Base-by-base conservation (phyloP, 2,888 invertebrate species). In the Lithosia quadra region DNA sequence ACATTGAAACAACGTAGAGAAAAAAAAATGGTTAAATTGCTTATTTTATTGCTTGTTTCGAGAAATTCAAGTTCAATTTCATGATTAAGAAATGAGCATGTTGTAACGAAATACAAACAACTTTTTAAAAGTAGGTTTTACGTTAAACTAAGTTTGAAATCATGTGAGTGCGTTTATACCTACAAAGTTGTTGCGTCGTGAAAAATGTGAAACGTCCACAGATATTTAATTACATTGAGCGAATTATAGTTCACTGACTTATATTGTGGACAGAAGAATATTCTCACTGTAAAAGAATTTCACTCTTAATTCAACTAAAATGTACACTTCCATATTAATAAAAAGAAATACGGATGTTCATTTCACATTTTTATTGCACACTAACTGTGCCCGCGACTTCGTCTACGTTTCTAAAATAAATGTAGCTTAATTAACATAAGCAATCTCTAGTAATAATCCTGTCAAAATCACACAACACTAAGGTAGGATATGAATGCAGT, bases 1-100 rank as follows among this genome's bases (percentile, higher is more conserved):
- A 43, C 43, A 43, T 18, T 43, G 43, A 43, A 43, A 43, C 7
- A 49, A n/a, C n/a, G 49, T 43, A 55, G 11, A 21, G n/a, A 56
- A 22, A 56, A 22, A 56, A 15, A 21, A 0, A 13, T 13, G 4
- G 55, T 56, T 24, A 56, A 56, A 22, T 24, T 24, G 24, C 24
- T 49, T 49, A 49, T n/a, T n/a, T 49, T 49, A 49, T 49, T 49
- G 49, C 49, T 49, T 49, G 49, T 64, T 59, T 68, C 28, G 15
- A 39, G n/a, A 7, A n/a, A 34, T 57, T 55, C 39, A 28, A 43
- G 24, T 57, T 24, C 43, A 28, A 43, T 43, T 28, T 24, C 15
- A n/a, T 39, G 43, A 22, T 39, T 24, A 28, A 57, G 24, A 57
- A 57, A 57, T 28, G 18, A 13, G 15, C 57, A 24, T 57, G 57